Evolutionary conservation across 2,113 vertebrate genomes (phyloP).

Genomic region (Coracopsis vasa): DNA sequence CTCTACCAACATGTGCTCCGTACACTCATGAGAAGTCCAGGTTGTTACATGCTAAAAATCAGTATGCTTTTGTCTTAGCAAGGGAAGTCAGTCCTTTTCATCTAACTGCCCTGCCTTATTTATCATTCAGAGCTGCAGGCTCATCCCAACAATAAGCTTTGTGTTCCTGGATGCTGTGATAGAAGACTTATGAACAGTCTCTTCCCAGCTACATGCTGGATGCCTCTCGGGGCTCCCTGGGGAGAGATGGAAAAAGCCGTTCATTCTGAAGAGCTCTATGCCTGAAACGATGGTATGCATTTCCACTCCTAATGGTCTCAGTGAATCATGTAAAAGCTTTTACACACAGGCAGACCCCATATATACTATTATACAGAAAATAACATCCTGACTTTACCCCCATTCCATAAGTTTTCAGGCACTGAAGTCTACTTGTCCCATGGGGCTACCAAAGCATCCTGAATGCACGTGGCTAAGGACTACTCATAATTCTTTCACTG

Average conservation of each 20-base stretch:
- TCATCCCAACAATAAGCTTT: slow-evolving; percentile 15
- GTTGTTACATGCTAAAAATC: neutral
- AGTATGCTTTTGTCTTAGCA: neutral
- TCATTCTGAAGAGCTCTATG: neutral
- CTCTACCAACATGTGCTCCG: neutral
- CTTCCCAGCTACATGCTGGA: neutral
- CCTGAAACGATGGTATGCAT: neutral
- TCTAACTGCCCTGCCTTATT: neutral
- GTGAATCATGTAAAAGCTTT: slow-evolving; percentile 46
- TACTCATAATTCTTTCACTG: slow-evolving; percentile 57
- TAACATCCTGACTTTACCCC: neutral
- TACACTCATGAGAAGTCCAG: neutral
- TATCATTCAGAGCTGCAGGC: neutral
- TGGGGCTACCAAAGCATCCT: slow-evolving; percentile 44
- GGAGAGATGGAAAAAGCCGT: slow-evolving; percentile 3
- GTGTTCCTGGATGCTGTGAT: neutral
- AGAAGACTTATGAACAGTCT: slow-evolving; percentile 19
- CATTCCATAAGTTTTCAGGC: neutral
- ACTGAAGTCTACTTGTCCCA: slow-evolving; percentile 20
- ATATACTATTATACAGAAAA: neutral
- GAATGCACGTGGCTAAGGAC: slow-evolving; percentile 15
- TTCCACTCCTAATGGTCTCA: slow-evolving; percentile 17
- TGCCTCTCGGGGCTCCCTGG: neutral
- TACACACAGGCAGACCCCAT: neutral
- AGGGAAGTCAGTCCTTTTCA: neutral